Conservation (phyloP, 2,888 invertebrate genomes). For the Lingula anatina region DNA sequence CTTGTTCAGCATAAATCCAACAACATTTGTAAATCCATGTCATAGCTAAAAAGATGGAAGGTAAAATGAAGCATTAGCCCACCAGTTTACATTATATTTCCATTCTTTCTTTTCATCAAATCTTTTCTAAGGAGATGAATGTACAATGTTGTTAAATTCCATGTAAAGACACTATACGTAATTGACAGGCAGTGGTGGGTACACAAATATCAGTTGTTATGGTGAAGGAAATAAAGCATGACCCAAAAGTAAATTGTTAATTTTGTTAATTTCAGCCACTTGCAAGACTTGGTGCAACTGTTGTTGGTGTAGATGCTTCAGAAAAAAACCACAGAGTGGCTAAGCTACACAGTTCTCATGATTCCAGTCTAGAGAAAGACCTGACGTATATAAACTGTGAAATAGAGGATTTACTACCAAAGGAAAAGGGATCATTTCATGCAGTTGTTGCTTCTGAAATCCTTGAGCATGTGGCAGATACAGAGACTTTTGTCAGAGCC, state of each 20-base stretch:
- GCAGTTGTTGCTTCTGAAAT: conserved; percentile 84
- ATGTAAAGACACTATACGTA: too few relatives aligned
- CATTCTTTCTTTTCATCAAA: too few relatives aligned
- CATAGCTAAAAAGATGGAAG: too few relatives aligned
- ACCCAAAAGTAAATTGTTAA: neutral
- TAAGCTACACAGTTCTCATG: conserved; percentile 58
- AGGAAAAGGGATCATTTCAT: conserved; percentile 62
- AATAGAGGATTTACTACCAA: conserved; percentile 58
- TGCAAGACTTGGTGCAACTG: conserved; percentile 72
- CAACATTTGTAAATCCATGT: too few relatives aligned
- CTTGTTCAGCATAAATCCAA: too few relatives aligned
- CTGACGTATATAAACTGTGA: conserved; percentile 50
- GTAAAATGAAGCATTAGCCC: too few relatives aligned
- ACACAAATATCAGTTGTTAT: conserved; percentile 1
- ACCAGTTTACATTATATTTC: too few relatives aligned
- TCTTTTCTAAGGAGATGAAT: too few relatives aligned
- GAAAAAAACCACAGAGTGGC: conserved; percentile 67
- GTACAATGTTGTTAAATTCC: too few relatives aligned
- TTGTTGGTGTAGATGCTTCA: conserved; percentile 79
- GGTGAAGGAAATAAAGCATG: neutral
- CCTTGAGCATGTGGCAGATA: conserved; percentile 78
- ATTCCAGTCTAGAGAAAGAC: conserved; percentile 29
- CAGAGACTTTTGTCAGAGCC: conserved; percentile 64
- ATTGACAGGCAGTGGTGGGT: neutral
- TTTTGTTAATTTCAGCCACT: conserved; percentile 58